Base-by-base conservation (phyloP, 2,888 invertebrate species). In the Eremobia ochroleuca region DNA sequence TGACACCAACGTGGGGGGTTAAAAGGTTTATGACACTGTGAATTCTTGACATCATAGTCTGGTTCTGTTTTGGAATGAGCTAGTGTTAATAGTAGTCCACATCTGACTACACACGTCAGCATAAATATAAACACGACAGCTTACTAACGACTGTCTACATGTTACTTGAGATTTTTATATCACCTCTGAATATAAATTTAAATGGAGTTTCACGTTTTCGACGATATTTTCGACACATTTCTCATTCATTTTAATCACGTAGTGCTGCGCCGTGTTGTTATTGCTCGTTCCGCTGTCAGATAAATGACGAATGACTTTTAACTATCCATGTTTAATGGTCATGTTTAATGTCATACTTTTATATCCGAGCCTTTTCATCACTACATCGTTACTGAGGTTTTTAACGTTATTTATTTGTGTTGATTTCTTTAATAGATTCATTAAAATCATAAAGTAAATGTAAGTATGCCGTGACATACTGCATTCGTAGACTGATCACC, bases 21-120 rank as follows among this genome's bases (percentile, higher is more conserved):
- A 88, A 91, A 87, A 87, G 87, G 90, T 90, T 89, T 87, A 85
- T 68, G 85, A 81, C 88, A 66, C 72, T 83, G 73, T 82, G 84
- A 88, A 81, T 77, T 82, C 82, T 84, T 83, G 83, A 82, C 86
- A 85, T 84, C 58, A 76, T 84, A 81, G 79, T 85, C 82, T 81
- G 74, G 85, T 85, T 88, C 82, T 83, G 85, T 82, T 87, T 85
- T 69, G 80, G 31, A 85, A 67, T 74, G 59, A 68, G 76, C 78
- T 78, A 79, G 76, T 82, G 77, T 82, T 88, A 85, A 86, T 76
- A 73, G 74, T 77, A 86, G 77, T 77, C 83, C 75, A 76, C 21
- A 75, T 62, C 6, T 21, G 18, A 49, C 31, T 83, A 79, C 74
- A 83, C 85, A 88, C 88, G 85, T 40, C 70, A 67, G 76, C 87